Evolutionary conservation across 2,797 vertebrate species (phyloP).

Genomic region (Carapus acus): DNA sequence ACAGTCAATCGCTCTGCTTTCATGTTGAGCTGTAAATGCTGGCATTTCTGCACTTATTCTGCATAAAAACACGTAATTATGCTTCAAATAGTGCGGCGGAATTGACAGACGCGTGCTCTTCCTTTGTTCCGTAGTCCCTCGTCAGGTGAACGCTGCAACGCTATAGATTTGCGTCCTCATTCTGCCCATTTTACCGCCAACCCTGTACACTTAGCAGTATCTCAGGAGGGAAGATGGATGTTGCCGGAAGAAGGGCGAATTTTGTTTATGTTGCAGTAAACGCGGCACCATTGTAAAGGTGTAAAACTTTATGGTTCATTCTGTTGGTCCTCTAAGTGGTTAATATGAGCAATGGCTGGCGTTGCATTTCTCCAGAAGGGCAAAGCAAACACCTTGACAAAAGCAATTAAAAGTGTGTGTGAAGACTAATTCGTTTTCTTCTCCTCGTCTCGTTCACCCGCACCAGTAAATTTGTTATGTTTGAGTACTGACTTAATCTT

Average conservation of each 20-base stretch:
- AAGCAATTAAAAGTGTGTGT: conserved; percentile 65
- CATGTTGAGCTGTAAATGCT: conserved; percentile 28
- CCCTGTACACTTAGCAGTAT: conserved; percentile 21
- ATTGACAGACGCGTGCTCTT: conserved; percentile 54
- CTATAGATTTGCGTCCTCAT: conserved; percentile 51
- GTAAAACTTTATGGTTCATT: conserved; percentile 48
- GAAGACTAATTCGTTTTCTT: conserved; percentile 59
- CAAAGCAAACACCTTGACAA: conserved; percentile 68
- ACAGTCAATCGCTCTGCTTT: too few relatives aligned
- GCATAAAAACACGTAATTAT: conserved; percentile 41
- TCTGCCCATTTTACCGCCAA: conserved; percentile 53
- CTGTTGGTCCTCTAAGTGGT: conserved; percentile 36
- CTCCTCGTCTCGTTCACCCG: conserved; percentile 48
- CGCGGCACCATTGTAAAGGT: conserved; percentile 36
- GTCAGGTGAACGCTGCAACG: conserved; percentile 43
- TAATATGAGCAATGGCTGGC: conserved; percentile 45
- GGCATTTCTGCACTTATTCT: conserved; percentile 31
- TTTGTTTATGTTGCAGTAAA: conserved; percentile 58
- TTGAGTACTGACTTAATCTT: conserved; percentile 53
- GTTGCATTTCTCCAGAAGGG: conserved; percentile 57
- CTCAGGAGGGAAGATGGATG: conserved; percentile 26
- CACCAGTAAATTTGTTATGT: conserved; percentile 67
- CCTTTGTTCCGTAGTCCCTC: conserved; percentile 51
- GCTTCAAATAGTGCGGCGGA: conserved; percentile 48
- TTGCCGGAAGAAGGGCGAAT: conserved; percentile 21